Base-by-base conservation (phyloP, 2,888 invertebrate species). In the Cenopis cana region DNA sequence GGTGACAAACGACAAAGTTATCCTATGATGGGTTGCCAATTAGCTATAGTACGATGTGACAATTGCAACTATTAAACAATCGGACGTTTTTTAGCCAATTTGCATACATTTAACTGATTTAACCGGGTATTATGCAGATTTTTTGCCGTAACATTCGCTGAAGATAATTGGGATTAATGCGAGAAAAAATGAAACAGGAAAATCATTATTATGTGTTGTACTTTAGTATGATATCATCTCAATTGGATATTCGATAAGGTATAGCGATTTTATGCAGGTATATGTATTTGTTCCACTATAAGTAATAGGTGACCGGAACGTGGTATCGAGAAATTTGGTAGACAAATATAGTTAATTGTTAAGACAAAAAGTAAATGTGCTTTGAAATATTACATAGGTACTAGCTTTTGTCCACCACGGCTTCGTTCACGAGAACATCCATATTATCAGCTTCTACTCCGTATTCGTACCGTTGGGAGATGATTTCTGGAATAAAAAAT, bases 51-150 rank as follows among this genome's bases (percentile, higher is more conserved):
- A 14, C 38, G 4, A 56, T 69, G 69, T 55, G 59, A 66, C 65
- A 70, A 70, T 70, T 17, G 59, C 14, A 49, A 29, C 10, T 20
- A 59, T 69, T 20, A 57, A 46, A 20, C 33, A 64, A 65, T 59
- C 52, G 38, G 38, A 29, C 41, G 49, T 69, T 65, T 60, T 65
- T 62, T 17, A 59, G 17, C 24, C 5, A 0, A 57, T 69, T 65
- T 65, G 69, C 57, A 65, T 64, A 64, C 29, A 11, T 20, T 62
- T 65, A 59, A 69, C 50, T 38, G 10, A 11, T 20, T 62, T 65
- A 59, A 69, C 50, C 50, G 10, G n/a, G 24, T 50, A 41, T 50
- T 64, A 70, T 66, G 65, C 20, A 54, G 14, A 54, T 66, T 20
- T 33, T 17, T 20, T n/a, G 8, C 46, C 55, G 55, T 61, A 61